These are phyloP conservation scores for Gnatocerus cornutus DNA, from an alignment of 2,888 invertebrate genomes.

Conservation along the genomic window DNA sequence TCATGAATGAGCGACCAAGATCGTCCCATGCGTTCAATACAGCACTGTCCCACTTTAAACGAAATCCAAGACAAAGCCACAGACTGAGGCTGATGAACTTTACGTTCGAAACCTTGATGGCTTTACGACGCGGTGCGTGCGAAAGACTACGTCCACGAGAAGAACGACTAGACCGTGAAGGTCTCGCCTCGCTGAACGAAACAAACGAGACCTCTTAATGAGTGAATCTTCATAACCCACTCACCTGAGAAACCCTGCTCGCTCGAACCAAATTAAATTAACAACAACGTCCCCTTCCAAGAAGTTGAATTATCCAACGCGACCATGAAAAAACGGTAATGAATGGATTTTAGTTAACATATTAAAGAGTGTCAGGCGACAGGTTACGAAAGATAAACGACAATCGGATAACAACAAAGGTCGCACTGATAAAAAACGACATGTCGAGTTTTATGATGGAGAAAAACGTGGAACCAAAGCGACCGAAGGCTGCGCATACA, in stretches of 20 bases:
- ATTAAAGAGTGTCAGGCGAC: constrained; percentile 2
- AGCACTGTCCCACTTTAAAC: constrained; percentile 21
- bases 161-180: constrained; percentile 62
- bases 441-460: background rate
- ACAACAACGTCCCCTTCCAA: background rate
- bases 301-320: background rate
- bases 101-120: constrained; percentile 39
- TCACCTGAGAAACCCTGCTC: constrained; percentile 51
- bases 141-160: constrained; percentile 45
- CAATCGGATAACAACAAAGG: constrained; percentile 23
- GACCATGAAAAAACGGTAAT: background rate
- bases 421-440: constrained; percentile 10
- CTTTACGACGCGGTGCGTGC: constrained; percentile 46
- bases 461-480: constrained; percentile 17
- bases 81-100: constrained; percentile 43
- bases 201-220: constrained; percentile 54
- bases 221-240: constrained; percentile 53
- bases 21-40: background rate
- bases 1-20: constrained; percentile 29
- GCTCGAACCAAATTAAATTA: constrained; percentile 12
- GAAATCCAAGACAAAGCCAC: constrained; percentile 23
- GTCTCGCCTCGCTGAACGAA: constrained; percentile 61
- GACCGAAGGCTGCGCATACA: constrained; percentile 33
- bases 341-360: constrained; percentile 1
- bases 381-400: constrained; percentile 10